Percentiles rank a stretch among this genome's conserved stretches.
Evolutionary conservation across 2,797 vertebrate species (phyloP).

Genomic region (Lutjanus campechanus): DNA sequence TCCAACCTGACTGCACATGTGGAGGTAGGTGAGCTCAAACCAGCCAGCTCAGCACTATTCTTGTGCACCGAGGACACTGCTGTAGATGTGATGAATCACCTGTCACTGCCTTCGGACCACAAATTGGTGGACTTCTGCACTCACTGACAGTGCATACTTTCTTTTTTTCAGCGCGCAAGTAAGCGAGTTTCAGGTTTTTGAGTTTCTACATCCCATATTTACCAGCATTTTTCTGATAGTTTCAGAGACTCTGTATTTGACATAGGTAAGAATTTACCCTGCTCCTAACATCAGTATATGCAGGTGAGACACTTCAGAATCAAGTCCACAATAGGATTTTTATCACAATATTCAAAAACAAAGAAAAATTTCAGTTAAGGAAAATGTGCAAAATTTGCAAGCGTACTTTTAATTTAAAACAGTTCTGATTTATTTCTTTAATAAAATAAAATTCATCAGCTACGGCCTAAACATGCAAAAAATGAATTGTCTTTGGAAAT

Average conservation of each 20-base stretch:
- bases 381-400: no score
- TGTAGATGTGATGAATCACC: constrained; percentile 30
- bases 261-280: background rate
- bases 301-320: background rate
- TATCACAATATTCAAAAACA: no score
- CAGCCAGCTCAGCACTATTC: constrained; percentile 39
- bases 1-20: constrained; percentile 14
- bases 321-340: background rate
- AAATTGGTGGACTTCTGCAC: constrained; percentile 1
- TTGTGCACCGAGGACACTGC: background rate
- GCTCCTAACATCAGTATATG: background rate
- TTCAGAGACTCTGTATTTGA: background rate
- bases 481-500: no score
- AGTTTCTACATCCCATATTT: background rate
- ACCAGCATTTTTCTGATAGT: background rate
- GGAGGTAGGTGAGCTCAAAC: constrained; percentile 33
- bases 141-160: background rate
- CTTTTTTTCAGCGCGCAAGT: background rate
- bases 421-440: no score
- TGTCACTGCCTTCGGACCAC: constrained; percentile 21
- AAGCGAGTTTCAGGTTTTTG: background rate
- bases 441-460: no score
- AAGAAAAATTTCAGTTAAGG: no score
- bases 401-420: no score
- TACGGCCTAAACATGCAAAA: no score